phyloP scores from a whole-genome alignment of 1,140 invertebrate species.

The Dendrolimus punctatus region DNA sequence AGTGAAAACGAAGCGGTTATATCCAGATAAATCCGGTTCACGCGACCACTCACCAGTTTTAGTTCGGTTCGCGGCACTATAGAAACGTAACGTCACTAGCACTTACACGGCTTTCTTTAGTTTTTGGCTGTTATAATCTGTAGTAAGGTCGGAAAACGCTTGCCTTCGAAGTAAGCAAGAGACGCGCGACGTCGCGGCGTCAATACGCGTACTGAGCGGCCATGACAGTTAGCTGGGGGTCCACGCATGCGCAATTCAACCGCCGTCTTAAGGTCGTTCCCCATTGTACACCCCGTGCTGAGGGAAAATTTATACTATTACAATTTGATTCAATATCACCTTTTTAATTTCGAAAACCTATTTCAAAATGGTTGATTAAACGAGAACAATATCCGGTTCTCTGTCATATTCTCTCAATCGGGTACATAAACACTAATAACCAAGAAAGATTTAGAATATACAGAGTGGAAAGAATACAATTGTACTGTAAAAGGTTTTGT shows the following conservation, averaged over 20 bases:
- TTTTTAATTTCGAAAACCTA: constrained; percentile 42
- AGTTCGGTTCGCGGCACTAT: constrained; percentile 13
- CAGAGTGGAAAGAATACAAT: not conserved
- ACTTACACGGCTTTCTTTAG: too few species aligned
- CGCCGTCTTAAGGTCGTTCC: constrained; percentile 52
- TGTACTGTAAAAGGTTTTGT: too few species aligned
- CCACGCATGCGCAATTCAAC: constrained; percentile 42
- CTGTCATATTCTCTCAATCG: too few species aligned
- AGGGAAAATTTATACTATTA: constrained; percentile 46
- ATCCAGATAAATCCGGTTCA: constrained; percentile 28
- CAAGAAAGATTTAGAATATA: not conserved
- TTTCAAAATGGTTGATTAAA: constrained; percentile 31
- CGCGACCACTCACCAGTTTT: not conserved
- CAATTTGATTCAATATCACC: constrained; percentile 47
- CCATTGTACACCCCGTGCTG: constrained; percentile 52
- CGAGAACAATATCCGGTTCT: too few species aligned
- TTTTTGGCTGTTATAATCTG: too few species aligned
- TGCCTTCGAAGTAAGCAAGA: constrained; percentile 11
- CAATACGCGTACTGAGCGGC: constrained; percentile 58
- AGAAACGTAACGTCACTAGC: constrained; percentile 7
- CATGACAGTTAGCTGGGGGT: constrained; percentile 56
- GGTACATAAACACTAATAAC: not conserved
- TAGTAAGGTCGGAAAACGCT: constrained; percentile 12
- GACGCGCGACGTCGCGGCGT: constrained; percentile 39
- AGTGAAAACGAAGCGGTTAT: constrained; percentile 9